phyloP scores from a whole-genome alignment of 2,113 vertebrate species.

The Cinclus mexicanus region DNA sequence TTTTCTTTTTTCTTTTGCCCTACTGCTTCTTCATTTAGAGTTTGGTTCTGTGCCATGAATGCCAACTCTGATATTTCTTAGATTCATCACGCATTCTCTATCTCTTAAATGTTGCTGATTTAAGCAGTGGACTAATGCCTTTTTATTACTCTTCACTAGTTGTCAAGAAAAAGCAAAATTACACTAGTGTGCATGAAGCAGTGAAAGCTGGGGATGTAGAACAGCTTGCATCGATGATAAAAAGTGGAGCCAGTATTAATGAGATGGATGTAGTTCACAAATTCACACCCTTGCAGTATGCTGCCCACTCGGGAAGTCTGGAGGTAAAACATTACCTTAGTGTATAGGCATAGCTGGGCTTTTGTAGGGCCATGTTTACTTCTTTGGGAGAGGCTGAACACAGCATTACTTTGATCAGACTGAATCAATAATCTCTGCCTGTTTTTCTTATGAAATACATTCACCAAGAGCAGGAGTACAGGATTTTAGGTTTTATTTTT shows the following conservation, averaged over 20 bases:
- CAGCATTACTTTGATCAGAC: background rate
- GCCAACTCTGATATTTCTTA: background rate
- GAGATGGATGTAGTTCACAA: constrained; percentile 75
- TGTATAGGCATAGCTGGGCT: background rate
- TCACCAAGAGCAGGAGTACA: background rate
- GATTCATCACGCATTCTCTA: background rate
- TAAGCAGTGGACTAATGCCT: background rate
- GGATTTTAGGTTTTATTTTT: background rate
- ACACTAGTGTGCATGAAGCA: constrained; percentile 70
- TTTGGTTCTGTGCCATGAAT: background rate
- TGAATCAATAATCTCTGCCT: background rate
- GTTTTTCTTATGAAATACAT: background rate
- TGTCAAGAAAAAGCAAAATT: constrained; percentile 54
- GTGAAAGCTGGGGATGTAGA: constrained; percentile 75
- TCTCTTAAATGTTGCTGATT: background rate
- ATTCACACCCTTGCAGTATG: constrained; percentile 80
- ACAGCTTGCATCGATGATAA: constrained; percentile 70
- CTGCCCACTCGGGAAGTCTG: constrained; percentile 81
- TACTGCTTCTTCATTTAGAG: background rate
- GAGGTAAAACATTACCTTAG: constrained; percentile 70
- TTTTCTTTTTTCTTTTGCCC: background rate
- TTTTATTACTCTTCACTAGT: constrained; percentile 47
- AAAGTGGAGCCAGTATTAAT: constrained; percentile 68
- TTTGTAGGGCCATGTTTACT: background rate
- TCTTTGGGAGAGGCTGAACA: background rate